Base-by-base conservation (phyloP, 1,140 invertebrate species). In the Drosophila kikkawai region DNA sequence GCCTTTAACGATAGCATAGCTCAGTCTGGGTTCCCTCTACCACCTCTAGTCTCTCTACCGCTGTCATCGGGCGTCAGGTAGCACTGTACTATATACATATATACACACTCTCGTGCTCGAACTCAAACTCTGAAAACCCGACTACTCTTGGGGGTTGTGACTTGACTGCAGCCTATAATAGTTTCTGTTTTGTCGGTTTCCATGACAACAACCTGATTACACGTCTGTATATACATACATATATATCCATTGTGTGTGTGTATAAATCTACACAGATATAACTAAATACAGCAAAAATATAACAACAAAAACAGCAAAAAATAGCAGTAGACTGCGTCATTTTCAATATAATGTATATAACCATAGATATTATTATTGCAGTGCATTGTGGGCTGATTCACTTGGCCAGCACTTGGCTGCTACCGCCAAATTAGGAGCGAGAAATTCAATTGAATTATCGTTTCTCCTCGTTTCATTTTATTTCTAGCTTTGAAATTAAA, bases 381-480 rank as follows among this genome's bases (percentile, higher is more conserved):
- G 59, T 75, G 65, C 51, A 73, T 80, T 75, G 78, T 85, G 68
- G 83, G 79, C 64, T 70, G 79, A 85, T 82, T 86, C 79, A 86
- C 66, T 68, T 80, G 83, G 67, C 69, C 66, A 51, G 5, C 50
- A 58, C 42, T 48, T 48, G 47, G 47, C 47, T 48, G 69, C 53
- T 71, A 73, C 83, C 34, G 50, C 50, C 83, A 83, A 86, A 86
- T 86, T 87, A 56, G 83, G 83, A 60, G 75, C 84, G 71, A 79
- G 80, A 86, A 86, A 83, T 83, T 83, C 80, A 86, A 87, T 86
- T 86, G 83, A 86, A 86, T 80, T 79, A 76, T 64, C 41, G 48
- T 51, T 39, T 47, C 22, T 36, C 34, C 51, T 17, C 48, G 8
- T 50, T 39, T 9, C 22, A 48, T 69, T 61, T 22, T 66, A 4